Base-by-base conservation (phyloP, 2,797 vertebrate genomes). In the Eurystomus glaucurus region DNA sequence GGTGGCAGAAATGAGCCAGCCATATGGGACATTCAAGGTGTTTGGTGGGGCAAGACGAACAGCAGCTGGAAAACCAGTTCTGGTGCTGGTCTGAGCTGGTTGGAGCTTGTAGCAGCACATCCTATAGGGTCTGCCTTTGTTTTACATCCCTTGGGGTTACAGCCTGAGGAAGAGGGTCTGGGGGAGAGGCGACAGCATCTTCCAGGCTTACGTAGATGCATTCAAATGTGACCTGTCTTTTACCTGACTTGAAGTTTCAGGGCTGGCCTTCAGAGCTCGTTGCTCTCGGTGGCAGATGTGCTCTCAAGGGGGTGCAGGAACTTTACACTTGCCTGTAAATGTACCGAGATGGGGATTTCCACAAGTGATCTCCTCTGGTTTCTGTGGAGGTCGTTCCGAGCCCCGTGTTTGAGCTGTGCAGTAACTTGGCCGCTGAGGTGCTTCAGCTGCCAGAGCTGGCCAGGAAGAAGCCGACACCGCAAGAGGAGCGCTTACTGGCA, bases 381-480 rank as follows among this genome's bases (percentile, higher is more conserved):
- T 76, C 29, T 4, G 35, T 74, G 70, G n/a, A 81, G 43, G 13
- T 58, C 78, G 33, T 75, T 93, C 51, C 22, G 77, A 95, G 62
- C 8, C 9, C 20, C 58, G 78, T 90, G 69, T 72, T 90, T 92
- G 69, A 35, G 35, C 54, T 20, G 35, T 37, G 2, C 5, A 13
- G 35, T 78, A 43, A 88, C 69, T 90, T 92, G 92, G 61, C 93
- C 90, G 85, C 79, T 55, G 85, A 91, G 60, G 78, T 85, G 46
- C 60, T 72, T 68, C 5, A 41, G 57, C 70, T 85, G 89, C 81
- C 83, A 64, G 76, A 85, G 52, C 76, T 86, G 52, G 19, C 50
- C 7, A 23, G 62, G 62, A 74, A 76, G 46, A 76, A 85, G 62
- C 51, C 37, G 15, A 35, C 0, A 0, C 26, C 28, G 57, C 39